phyloP scores from a whole-genome alignment of 2,888 invertebrate genomes.

The Strigamia transsilvanica region DNA sequence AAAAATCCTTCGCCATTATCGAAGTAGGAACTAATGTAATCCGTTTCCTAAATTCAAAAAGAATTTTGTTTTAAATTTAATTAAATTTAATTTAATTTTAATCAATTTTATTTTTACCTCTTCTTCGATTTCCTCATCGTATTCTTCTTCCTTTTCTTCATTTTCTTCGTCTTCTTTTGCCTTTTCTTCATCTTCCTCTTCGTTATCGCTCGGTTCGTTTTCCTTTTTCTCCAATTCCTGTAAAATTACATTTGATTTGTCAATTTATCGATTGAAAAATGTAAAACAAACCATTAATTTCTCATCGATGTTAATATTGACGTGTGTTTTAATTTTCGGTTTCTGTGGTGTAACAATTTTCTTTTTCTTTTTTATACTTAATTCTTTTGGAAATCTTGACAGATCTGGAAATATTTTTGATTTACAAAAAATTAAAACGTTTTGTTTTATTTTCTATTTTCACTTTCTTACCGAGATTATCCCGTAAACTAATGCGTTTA shows the following conservation, averaged over 20 bases:
- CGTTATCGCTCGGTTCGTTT: background rate
- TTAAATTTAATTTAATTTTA: background rate
- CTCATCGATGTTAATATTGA: slow-evolving; percentile 3
- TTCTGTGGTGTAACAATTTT: background rate
- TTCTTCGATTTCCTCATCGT: slow-evolving; percentile 13
- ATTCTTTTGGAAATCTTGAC: background rate
- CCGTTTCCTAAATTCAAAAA: slow-evolving; percentile 57
- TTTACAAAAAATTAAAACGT: background rate
- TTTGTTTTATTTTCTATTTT: background rate
- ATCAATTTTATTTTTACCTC: background rate
- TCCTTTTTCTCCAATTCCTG: background rate
- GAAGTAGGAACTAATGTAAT: slow-evolving; percentile 58
- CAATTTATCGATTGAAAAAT: background rate
- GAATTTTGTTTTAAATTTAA: background rate
- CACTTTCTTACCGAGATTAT: background rate
- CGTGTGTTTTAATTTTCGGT: background rate
- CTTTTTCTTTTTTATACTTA: background rate
- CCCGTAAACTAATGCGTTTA: background rate
- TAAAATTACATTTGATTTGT: background rate
- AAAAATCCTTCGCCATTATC: slow-evolving; percentile 58
- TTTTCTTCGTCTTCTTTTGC: background rate
- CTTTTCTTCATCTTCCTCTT: slow-evolving; percentile 12
- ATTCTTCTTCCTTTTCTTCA: background rate
- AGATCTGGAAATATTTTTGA: background rate
- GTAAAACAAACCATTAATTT: background rate